A percentile compares a stretch with the other conserved stretches of the same genome.
These are phyloP conservation scores for Malurus cyaneus DNA, from an alignment of 2,113 vertebrate genomes.

Conservation along the genomic window DNA sequence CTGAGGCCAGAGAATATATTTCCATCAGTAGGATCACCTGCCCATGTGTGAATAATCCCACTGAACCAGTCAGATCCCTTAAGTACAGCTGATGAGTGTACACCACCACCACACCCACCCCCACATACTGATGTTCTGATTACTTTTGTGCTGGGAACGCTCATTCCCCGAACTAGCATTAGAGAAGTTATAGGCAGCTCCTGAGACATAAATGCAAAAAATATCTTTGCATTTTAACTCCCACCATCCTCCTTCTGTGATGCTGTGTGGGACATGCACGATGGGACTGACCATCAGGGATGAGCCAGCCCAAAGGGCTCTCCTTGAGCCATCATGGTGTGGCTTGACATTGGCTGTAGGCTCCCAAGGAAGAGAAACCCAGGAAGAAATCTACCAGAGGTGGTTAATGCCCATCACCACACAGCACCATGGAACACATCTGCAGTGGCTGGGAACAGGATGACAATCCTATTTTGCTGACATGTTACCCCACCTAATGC, in stretches of 20 bases:
- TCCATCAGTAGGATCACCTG: neutral
- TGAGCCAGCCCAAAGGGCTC: neutral
- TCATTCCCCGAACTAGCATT: neutral
- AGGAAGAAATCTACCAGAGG: neutral
- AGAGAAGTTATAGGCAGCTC: neutral
- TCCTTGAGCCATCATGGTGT: neutral
- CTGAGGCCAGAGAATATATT: neutral
- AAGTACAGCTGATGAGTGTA: neutral
- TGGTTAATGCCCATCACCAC: rapidly evolving
- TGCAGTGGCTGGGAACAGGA: neutral
- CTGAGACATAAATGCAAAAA: neutral
- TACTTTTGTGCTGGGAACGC: neutral
- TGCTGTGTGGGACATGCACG: rapidly evolving
- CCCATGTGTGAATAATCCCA: neutral
- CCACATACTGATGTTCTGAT: neutral
- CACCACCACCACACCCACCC: neutral
- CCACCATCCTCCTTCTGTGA: neutral
- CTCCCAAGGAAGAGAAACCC: neutral
- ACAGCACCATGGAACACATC: neutral
- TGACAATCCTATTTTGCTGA: neutral
- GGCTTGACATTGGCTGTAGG: neutral
- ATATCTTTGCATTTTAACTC: neutral
- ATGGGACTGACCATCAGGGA: neutral
- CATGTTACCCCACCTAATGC: neutral
- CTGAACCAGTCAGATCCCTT: neutral